Evolutionary conservation across 2,113 vertebrate species (phyloP).

Genomic region (Guaruba guarouba): DNA sequence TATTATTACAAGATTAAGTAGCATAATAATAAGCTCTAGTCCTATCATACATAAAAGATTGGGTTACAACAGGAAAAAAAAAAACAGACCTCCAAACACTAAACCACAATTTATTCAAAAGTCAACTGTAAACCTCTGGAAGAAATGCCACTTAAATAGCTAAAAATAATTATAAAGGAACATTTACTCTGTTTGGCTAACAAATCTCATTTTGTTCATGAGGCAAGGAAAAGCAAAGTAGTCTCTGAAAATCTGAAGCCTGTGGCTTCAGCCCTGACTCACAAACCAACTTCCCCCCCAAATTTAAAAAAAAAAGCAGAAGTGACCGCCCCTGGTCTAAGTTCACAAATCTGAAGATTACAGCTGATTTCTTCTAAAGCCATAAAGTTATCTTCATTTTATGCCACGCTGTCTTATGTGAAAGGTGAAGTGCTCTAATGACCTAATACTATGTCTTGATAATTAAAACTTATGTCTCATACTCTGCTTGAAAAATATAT

Average conservation of each 20-base stretch:
- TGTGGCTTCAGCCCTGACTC: background rate
- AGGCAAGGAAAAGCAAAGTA: background rate
- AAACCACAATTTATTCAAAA: background rate
- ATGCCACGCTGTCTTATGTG: background rate
- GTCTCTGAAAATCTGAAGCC: background rate
- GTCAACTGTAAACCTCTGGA: background rate
- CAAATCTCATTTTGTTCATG: background rate
- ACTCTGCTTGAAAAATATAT: background rate
- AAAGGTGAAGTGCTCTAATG: background rate
- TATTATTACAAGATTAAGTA: background rate
- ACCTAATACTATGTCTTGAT: background rate
- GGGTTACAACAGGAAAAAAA: background rate
- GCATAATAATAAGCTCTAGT: background rate
- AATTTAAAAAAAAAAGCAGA: background rate
- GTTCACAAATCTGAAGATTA: background rate
- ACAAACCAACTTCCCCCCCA: rapidly evolving
- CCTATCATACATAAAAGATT: background rate
- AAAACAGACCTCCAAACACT: background rate
- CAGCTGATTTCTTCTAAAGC: background rate
- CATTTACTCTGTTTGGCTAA: background rate
- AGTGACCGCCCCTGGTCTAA: background rate
- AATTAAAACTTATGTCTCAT: background rate
- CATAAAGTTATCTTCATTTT: background rate
- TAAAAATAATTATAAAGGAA: background rate
- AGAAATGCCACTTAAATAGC: background rate